These are phyloP conservation scores for Melospiza georgiana DNA, from an alignment of 2,113 vertebrate species.

Conservation along the genomic window DNA sequence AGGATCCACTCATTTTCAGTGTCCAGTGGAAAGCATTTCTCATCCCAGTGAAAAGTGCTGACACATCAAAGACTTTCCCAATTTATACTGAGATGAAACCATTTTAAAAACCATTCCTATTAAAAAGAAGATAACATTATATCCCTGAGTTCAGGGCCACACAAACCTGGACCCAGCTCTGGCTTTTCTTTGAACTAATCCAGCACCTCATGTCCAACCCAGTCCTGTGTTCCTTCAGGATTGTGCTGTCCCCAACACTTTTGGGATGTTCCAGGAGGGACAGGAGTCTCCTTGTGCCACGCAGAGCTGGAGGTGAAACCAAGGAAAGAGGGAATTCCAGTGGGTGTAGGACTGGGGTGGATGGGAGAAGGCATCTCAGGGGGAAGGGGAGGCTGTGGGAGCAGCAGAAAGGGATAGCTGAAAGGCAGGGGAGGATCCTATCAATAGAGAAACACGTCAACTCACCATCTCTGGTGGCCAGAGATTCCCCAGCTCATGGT, in stretches of 20 bases:
- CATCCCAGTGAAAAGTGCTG: background rate
- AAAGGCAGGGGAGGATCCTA: background rate
- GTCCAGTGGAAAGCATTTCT: background rate
- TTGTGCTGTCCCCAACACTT: background rate
- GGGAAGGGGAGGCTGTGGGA: background rate
- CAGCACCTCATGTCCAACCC: background rate
- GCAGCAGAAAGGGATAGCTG: background rate
- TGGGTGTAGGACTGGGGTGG: background rate
- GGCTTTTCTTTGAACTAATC: background rate
- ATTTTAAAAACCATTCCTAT: background rate
- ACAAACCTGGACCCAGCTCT: background rate
- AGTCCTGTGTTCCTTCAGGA: accelerated
- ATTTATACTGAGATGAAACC: background rate
- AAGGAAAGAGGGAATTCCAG: background rate
- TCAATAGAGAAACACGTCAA: background rate
- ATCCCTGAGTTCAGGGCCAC: background rate
- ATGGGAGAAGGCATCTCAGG: background rate
- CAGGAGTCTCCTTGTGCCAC: accelerated
- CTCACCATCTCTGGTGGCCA: background rate
- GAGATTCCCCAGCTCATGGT: background rate
- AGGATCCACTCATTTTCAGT: background rate
- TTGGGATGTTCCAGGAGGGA: accelerated
- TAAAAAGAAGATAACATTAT: background rate
- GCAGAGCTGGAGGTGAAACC: background rate
- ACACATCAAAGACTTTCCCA: background rate